phyloP scores from a whole-genome alignment of 53 echinoderm and acorn worm species.

The Holothuria leucospilota region DNA sequence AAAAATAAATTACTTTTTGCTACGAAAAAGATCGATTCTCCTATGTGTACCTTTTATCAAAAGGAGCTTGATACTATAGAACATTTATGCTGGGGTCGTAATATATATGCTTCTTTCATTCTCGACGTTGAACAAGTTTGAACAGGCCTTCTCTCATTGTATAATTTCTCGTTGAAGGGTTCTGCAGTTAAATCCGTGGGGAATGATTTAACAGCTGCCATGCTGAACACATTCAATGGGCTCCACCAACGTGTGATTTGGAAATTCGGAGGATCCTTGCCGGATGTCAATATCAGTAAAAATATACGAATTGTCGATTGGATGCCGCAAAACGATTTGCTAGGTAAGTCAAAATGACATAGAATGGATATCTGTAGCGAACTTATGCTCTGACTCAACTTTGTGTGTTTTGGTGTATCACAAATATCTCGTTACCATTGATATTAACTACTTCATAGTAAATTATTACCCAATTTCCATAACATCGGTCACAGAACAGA shows the following conservation, averaged over 20 bases:
- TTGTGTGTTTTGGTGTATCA: background rate
- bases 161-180: constrained; percentile 37
- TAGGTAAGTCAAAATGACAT: constrained; percentile 62
- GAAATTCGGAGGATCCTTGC: constrained; percentile 76
- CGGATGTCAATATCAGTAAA: constrained; percentile 52
- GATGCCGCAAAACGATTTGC: constrained; percentile 82
- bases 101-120: too few relatives aligned
- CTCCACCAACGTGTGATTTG: constrained; percentile 85
- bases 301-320: constrained; percentile 80
- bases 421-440: background rate
- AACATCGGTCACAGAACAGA: too few relatives aligned
- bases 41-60: too few relatives aligned
- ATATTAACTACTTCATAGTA: background rate
- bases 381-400: too few relatives aligned
- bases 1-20: too few relatives aligned
- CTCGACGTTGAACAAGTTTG: too few relatives aligned
- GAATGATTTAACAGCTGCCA: constrained; percentile 31
- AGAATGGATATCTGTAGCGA: background rate
- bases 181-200: constrained; percentile 66
- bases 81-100: too few relatives aligned
- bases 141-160: too few relatives aligned
- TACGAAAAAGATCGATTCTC: too few relatives aligned
- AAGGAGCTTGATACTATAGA: too few relatives aligned
- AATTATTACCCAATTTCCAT: background rate
- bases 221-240: constrained; percentile 67